A percentile compares a stretch with the other conserved stretches of the same genome.
phyloP scores from a whole-genome alignment of 2,797 vertebrate genomes.

The Morus bassanus region DNA sequence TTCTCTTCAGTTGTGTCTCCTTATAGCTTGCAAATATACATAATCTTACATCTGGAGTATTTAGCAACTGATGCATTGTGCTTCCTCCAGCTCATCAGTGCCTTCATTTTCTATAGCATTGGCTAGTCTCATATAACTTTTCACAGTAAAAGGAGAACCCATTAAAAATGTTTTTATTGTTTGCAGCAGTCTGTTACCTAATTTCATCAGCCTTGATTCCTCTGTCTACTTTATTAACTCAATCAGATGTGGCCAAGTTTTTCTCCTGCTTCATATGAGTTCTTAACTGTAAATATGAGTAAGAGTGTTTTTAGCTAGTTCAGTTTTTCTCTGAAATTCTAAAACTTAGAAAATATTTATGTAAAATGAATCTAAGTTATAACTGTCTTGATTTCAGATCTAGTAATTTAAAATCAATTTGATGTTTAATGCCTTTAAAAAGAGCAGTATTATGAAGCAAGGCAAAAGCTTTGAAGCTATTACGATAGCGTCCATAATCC shows the following conservation, averaged over 20 bases:
- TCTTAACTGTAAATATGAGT: neutral
- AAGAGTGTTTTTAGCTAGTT: neutral
- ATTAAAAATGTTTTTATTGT: neutral
- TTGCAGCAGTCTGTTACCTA: neutral
- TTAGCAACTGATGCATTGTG: neutral
- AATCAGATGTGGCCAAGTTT: neutral
- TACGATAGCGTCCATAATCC: neutral
- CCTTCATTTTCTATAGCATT: neutral
- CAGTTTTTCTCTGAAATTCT: neutral
- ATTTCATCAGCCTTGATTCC: neutral
- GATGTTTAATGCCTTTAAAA: neutral
- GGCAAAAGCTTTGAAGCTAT: neutral
- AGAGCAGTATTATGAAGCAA: neutral
- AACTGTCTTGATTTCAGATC: neutral
- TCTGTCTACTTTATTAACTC: neutral
- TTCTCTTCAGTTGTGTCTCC: neutral
- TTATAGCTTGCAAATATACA: neutral
- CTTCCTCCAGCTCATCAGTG: neutral
- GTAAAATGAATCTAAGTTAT: neutral
- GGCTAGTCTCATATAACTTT: neutral
- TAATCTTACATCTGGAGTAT: neutral
- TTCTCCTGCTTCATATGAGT: neutral
- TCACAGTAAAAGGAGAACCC: neutral
- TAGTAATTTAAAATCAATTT: neutral
- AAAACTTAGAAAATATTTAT: neutral